These are phyloP conservation scores for Triplophysa rosa DNA, from an alignment of 2,113 vertebrate species.

Conservation along the genomic window DNA sequence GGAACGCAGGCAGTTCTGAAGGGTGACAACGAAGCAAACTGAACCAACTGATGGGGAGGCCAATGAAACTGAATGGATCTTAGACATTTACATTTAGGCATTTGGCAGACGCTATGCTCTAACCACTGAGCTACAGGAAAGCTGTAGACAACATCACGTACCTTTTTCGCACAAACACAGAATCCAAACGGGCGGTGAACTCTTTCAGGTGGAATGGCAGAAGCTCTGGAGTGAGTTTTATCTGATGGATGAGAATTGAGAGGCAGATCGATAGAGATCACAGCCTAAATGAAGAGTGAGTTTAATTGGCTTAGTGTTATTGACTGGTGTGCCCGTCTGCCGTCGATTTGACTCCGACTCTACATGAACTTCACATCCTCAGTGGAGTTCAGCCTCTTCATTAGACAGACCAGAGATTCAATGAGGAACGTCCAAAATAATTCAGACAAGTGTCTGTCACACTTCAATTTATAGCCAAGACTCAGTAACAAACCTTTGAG, in stretches of 20 bases:
- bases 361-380: conserved; percentile 39
- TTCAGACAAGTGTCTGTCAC: too few species aligned
- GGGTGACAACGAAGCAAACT: too few species aligned
- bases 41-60: not conserved
- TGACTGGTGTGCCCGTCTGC: conserved; percentile 60
- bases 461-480: conserved; percentile 7
- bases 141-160: not conserved
- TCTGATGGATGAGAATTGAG: conserved; percentile 70
- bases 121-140: too few species aligned
- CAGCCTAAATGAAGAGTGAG: conserved; percentile 76
- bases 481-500: not conserved
- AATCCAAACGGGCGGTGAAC: conserved; percentile 19
- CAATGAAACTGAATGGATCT: not conserved
- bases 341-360: conserved; percentile 53
- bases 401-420: conserved; percentile 53
- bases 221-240: conserved; percentile 55
- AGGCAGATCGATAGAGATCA: conserved; percentile 75
- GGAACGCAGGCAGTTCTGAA: too few species aligned
- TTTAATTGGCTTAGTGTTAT: conserved; percentile 75
- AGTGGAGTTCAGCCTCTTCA: conserved; percentile 55
- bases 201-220: conserved; percentile 48
- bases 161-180: conserved; percentile 30
- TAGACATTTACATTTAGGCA: too few species aligned
- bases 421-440: conserved; percentile 50
- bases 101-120: too few species aligned